phyloP scores from a whole-genome alignment of 2,113 vertebrate genomes.

The Otocyon megalotis region DNA sequence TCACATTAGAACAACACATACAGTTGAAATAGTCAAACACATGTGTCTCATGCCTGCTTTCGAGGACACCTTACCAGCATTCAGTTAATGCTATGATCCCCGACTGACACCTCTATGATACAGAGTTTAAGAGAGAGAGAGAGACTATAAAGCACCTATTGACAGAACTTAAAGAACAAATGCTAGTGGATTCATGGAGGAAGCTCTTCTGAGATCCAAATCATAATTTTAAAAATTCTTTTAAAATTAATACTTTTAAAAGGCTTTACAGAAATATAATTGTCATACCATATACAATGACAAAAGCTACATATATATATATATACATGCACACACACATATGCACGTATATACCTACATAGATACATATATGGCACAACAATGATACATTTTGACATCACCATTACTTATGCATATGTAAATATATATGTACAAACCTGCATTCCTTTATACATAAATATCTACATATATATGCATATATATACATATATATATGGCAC shows the following conservation, averaged over 20 bases:
- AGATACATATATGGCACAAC: too few relatives aligned
- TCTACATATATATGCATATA: not conserved
- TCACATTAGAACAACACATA: not conserved
- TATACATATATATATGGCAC: not conserved
- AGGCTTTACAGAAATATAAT: not conserved
- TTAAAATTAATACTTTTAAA: slow-evolving; percentile 13
- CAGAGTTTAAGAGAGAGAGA: not conserved
- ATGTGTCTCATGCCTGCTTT: not conserved
- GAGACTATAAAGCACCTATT: not conserved
- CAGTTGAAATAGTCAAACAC: not conserved
- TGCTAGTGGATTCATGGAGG: not conserved
- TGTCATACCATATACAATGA: not conserved
- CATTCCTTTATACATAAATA: too few relatives aligned
- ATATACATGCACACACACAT: not conserved
- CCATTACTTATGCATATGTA: too few relatives aligned
- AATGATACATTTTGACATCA: too few relatives aligned
- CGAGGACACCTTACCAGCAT: not conserved
- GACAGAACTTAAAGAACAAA: not conserved
- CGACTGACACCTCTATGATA: not conserved
- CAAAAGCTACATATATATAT: not conserved
- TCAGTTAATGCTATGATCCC: not conserved
- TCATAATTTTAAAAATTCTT: not conserved
- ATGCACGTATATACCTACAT: too few relatives aligned
- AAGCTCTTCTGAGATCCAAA: not conserved
- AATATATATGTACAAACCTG: too few relatives aligned